Conservation (phyloP, 1,140 invertebrate species). For the Ostrea edulis region DNA sequence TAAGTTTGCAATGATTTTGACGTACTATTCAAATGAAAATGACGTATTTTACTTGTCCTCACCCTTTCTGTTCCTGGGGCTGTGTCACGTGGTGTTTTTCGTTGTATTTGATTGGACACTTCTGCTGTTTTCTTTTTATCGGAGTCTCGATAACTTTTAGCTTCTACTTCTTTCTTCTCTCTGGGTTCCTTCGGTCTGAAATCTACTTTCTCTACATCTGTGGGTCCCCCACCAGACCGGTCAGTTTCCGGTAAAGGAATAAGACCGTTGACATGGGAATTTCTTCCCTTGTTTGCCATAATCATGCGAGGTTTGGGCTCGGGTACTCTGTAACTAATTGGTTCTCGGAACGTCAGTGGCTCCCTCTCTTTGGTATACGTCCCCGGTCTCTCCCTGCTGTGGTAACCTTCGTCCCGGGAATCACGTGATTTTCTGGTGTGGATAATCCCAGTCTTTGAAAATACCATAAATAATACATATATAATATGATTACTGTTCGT, state of each 20-base stretch:
- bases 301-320: not conserved
- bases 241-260: not conserved
- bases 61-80: not conserved
- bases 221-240: not conserved
- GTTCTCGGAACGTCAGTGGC: slow-evolving; percentile 35
- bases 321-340: slow-evolving; percentile 37
- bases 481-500: no score
- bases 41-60: not conserved
- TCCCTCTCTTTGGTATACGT: slow-evolving; percentile 33
- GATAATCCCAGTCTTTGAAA: not conserved
- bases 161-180: not conserved
- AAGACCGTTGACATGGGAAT: not conserved
- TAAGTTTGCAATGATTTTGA: no score
- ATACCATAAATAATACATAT: not conserved
- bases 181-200: slow-evolving; percentile 5
- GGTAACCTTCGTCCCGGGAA: not conserved
- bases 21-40: no score
- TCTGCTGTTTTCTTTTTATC: not conserved
- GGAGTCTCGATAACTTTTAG: not conserved
- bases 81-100: not conserved
- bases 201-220: not conserved
- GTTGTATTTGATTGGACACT: not conserved
- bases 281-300: not conserved
- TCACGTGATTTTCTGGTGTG: slow-evolving; percentile 18
- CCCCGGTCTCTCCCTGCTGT: not conserved